Conservation (phyloP, 2,797 vertebrate species). For the Periparus ater region DNA sequence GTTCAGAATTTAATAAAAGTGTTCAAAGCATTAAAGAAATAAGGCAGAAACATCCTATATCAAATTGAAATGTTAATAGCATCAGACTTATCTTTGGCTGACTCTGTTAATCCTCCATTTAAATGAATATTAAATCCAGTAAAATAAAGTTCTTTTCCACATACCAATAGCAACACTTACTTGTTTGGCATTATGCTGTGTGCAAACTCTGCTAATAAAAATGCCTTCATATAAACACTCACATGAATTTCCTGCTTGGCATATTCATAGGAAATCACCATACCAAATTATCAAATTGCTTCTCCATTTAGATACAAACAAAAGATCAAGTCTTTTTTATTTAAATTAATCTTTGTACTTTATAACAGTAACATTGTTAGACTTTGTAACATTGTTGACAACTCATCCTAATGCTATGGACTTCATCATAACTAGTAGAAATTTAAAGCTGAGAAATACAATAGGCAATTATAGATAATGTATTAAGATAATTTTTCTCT, state of each 20-base stretch:
- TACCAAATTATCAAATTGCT: not conserved
- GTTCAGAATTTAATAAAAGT: not conserved
- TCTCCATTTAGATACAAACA: conserved; percentile 21
- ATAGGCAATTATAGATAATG: not conserved
- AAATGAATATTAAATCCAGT: not conserved
- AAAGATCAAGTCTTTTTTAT: conserved; percentile 46
- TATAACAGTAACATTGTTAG: conserved; percentile 7
- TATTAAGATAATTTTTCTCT: not conserved
- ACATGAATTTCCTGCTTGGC: not conserved
- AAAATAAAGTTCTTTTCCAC: not conserved
- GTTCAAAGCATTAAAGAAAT: not conserved
- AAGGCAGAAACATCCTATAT: not conserved
- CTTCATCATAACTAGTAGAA: not conserved
- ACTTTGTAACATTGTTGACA: not conserved
- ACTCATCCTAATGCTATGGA: not conserved
- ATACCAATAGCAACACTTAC: not conserved
- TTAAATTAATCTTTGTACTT: not conserved
- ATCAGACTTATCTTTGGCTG: not conserved
- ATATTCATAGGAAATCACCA: not conserved
- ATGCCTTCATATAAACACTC: not conserved
- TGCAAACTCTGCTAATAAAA: not conserved
- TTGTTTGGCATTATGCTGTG: not conserved
- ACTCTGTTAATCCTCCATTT: not conserved
- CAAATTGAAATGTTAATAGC: not conserved
- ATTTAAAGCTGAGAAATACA: not conserved